Evolutionary conservation across 2,113 vertebrate species (phyloP), one percentile per base, ranked within the genome.

Genomic region (Macquaria ambigua): DNA sequence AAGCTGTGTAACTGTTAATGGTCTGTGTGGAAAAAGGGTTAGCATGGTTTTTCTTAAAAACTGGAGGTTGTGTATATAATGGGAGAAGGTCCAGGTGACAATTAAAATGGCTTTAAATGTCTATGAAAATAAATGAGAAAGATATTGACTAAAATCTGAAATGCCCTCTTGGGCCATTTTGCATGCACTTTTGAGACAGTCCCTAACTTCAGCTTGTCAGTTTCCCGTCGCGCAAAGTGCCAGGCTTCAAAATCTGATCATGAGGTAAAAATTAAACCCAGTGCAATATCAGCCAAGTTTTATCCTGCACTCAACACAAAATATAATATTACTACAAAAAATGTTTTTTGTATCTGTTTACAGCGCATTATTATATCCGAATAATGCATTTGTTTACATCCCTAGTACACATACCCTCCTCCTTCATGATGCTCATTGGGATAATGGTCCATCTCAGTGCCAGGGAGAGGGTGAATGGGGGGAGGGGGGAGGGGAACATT

Each of bases 391-490:
- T 59, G 55, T 64, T 14, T 21, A 41, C 3, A 74, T 46, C 23
- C 5, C 6, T 28, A 3, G 58, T n/a, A 12, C 18, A 88, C 95
- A 6, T 95, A 96, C 96, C 89, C 98, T 98, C 97, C 97, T 91
- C 96, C 96, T 88, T 99, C 98, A 79, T 97, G 97, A 85, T 97
- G 97, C 73, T 99, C 97, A 64, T 94, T 95, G 63, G 96, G 95
- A 87, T 98, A 99, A 94, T 97, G 97, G 77, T 99, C 98, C 94
- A 99, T 93, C 86, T 99, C 98, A 43, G 98, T 98, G 58, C 98
- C 98, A 59, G 98, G 98, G 70, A 99, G 97, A 0, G 98, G 98
- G 91, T 99, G 98, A 55, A 98, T 90, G 0, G 98, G 98, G 16
- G 98, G 98, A 70, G 98, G 98, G 86, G 98, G 98, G 48, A 99